Evolutionary conservation across 2,113 vertebrate genomes (phyloP).

Genomic region (Petrocephalus microphthalmus): DNA sequence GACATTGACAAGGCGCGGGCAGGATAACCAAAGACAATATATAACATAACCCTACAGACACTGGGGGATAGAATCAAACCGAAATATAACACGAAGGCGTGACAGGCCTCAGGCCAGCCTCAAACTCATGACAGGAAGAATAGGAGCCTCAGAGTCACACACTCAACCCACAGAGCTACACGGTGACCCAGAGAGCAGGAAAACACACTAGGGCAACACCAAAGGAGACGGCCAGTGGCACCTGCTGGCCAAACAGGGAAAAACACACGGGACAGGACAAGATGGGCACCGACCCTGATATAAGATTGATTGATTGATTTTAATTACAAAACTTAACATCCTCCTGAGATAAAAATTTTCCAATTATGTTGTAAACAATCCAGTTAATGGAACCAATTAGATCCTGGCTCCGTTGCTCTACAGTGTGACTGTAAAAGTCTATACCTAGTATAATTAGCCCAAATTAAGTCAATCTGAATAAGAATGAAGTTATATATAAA

Average conservation of each 20-base stretch:
- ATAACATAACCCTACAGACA: not conserved
- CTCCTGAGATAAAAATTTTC: not conserved
- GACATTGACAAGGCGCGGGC: not conserved
- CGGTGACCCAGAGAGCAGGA: not conserved
- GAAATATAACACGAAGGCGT: not conserved
- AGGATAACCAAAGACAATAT: not conserved
- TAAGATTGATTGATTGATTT: not conserved
- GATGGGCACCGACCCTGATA: not conserved
- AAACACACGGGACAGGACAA: not conserved
- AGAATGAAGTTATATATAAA: not conserved
- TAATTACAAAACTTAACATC: not conserved
- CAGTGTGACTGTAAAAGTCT: conserved; percentile 3
- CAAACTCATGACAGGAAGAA: not conserved
- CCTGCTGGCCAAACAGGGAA: not conserved
- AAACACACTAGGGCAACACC: not conserved
- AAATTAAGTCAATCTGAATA: not conserved
- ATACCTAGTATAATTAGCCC: conserved; percentile 1
- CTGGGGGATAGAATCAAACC: not conserved
- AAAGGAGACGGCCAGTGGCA: not conserved
- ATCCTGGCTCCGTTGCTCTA: not conserved
- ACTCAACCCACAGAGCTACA: not conserved
- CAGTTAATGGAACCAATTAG: conserved; percentile 11
- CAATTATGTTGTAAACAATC: not conserved
- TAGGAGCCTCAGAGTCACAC: not conserved
- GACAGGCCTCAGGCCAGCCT: not conserved